Conservation (phyloP, 2,888 invertebrate species). For the Nemapogon koenigi region DNA sequence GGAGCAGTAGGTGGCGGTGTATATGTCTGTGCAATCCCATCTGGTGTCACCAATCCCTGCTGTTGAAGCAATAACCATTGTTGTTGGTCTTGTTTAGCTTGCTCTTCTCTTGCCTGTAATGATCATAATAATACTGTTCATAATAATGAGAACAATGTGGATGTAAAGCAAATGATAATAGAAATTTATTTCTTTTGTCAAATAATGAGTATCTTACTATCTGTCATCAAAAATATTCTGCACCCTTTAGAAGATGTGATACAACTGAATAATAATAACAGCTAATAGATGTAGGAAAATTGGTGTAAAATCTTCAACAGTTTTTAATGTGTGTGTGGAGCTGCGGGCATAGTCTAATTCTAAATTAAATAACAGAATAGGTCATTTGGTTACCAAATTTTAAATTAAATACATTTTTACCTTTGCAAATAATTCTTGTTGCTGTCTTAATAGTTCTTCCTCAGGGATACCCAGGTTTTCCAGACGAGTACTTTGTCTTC, state of each 20-base stretch:
- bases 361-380: background rate
- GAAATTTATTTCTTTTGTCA: too few species aligned
- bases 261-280: too few species aligned
- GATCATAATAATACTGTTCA: conserved; percentile 18
- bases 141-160: too few species aligned
- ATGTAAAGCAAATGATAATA: too few species aligned
- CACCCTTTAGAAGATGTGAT: too few species aligned
- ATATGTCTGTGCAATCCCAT: conserved; percentile 42
- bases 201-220: too few species aligned
- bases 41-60: conserved; percentile 34
- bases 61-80: conserved; percentile 88
- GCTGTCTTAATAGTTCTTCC: conserved; percentile 93
- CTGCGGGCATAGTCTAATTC: too few species aligned
- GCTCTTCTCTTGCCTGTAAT: conserved; percentile 81
- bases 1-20: conserved; percentile 40
- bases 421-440: conserved; percentile 97
- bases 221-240: too few species aligned
- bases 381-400: background rate
- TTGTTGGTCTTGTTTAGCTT: conserved; percentile 91
- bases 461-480: conserved; percentile 99
- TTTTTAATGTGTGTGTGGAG: too few species aligned
- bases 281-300: background rate
- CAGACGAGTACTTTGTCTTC: conserved; percentile 92
- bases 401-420: too few species aligned
- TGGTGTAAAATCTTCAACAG: too few species aligned